Evolutionary conservation across 2,888 invertebrate genomes (phyloP).

Genomic region (Heliconius cydno): DNA sequence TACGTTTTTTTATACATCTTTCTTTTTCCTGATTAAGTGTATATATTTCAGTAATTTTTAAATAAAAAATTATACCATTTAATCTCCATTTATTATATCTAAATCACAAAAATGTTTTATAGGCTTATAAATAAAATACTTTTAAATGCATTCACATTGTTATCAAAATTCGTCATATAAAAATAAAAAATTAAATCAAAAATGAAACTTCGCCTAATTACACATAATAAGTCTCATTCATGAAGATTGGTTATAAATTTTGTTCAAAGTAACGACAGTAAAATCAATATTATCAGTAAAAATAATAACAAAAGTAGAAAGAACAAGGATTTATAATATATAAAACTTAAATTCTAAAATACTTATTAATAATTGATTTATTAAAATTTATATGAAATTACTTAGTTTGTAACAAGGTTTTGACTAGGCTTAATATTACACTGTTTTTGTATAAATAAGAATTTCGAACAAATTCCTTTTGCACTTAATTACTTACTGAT

Average conservation of each 20-base stretch:
- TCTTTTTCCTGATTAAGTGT: too few relatives aligned
- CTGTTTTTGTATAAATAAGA: constrained; percentile 10
- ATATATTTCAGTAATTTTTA: too few relatives aligned
- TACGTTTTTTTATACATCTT: neutral
- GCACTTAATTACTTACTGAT: neutral
- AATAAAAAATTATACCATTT: constrained; percentile 19
- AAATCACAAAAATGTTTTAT: constrained; percentile 37
- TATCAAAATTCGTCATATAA: constrained; percentile 37
- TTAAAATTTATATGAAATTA: constrained; percentile 33
- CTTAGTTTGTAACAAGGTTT: constrained; percentile 46
- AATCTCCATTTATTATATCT: constrained; percentile 37
- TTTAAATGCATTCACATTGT: constrained; percentile 23
- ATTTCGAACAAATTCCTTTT: neutral
- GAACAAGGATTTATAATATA: constrained; percentile 15
- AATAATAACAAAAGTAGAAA: constrained; percentile 21
- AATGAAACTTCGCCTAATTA: constrained; percentile 11
- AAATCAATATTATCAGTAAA: constrained; percentile 21
- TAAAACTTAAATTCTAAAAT: constrained; percentile 33
- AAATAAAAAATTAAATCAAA: constrained; percentile 35
- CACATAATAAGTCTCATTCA: constrained; percentile 12
- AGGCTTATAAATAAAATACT: constrained; percentile 30
- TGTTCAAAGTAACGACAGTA: constrained; percentile 24
- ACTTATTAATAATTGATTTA: constrained; percentile 32
- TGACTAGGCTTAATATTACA: constrained; percentile 47
- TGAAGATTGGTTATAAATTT: constrained; percentile 11